These are phyloP conservation scores for Petrocephalus microphthalmus DNA, from an alignment of 2,113 vertebrate genomes.

Conservation along the genomic window DNA sequence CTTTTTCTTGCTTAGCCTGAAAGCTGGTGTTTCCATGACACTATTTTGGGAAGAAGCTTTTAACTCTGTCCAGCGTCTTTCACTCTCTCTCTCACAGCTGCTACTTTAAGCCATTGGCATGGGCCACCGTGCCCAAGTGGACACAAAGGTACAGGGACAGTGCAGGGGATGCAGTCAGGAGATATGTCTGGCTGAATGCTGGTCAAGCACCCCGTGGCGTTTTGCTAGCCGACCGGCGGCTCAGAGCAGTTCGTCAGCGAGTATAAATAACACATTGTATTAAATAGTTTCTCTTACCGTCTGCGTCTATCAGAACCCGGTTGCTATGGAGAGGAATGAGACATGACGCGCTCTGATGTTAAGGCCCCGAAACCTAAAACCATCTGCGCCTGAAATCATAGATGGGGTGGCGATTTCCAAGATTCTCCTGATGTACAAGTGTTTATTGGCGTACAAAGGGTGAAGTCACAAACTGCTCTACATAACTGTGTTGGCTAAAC, in stretches of 20 bases:
- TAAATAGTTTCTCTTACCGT: not conserved
- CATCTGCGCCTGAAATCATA: not conserved
- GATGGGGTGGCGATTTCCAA: not conserved
- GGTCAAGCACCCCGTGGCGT: not conserved
- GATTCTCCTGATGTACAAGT: not conserved
- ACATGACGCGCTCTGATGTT: not conserved
- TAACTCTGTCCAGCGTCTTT: not conserved
- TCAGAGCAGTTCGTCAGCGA: not conserved
- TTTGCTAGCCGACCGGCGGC: not conserved
- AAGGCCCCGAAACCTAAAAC: not conserved
- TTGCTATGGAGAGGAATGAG: slow-evolving; percentile 2
- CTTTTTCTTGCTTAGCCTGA: not conserved
- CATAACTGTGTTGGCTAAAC: not conserved
- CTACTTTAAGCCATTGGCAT: slow-evolving; percentile 1
- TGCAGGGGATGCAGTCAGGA: not conserved
- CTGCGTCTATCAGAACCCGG: not conserved
- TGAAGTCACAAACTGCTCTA: not conserved
- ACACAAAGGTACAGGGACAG: not conserved
- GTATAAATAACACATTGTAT: not conserved
- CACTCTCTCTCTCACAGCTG: not conserved
- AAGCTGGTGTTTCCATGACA: not conserved
- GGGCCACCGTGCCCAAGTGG: too few species aligned
- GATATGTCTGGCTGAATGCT: not conserved
- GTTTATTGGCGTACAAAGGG: not conserved
- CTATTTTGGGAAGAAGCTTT: not conserved